A percentile compares a stretch with the other conserved stretches of the same genome.
Evolutionary conservation across 2,888 invertebrate species (phyloP).

Genomic region (Chorisops tibialis): DNA sequence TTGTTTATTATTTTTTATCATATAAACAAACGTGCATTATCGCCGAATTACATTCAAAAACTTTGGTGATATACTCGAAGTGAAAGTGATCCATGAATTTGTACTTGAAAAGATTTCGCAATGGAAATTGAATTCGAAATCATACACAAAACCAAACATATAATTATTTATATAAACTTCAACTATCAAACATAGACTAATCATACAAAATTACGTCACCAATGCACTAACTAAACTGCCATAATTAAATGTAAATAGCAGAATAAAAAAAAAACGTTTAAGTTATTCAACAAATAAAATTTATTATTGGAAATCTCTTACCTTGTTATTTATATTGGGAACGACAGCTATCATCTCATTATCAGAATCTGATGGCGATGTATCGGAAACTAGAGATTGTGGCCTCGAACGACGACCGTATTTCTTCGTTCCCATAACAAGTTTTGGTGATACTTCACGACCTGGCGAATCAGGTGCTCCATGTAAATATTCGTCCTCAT

Average conservation of each 20-base stretch:
- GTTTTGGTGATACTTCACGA: conserved; percentile 70
- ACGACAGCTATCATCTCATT: conserved; percentile 40
- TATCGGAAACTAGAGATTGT: conserved; percentile 49
- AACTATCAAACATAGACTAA: background rate
- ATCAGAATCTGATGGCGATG: conserved; percentile 50
- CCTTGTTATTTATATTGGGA: conserved; percentile 32
- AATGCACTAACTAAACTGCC: background rate
- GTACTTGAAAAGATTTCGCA: background rate
- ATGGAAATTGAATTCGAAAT: too few species aligned
- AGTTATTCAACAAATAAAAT: too few species aligned
- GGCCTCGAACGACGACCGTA: conserved; percentile 72
- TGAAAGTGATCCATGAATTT: background rate
- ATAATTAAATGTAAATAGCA: conserved; percentile 9
- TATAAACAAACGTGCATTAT: too few species aligned
- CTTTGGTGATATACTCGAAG: too few species aligned
- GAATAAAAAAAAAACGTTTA: too few species aligned
- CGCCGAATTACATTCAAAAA: too few species aligned
- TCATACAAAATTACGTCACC: background rate
- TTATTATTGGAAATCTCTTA: conserved; percentile 28
- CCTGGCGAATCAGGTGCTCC: conserved; percentile 58
- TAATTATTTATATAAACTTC: background rate
- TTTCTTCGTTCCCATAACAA: conserved; percentile 70
- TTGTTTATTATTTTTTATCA: too few species aligned
- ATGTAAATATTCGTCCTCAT: conserved; percentile 39
- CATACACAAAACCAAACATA: background rate